These are phyloP conservation scores for Dinothrombium tinctorium DNA, from an alignment of 1,140 invertebrate species.

Conservation along the genomic window DNA sequence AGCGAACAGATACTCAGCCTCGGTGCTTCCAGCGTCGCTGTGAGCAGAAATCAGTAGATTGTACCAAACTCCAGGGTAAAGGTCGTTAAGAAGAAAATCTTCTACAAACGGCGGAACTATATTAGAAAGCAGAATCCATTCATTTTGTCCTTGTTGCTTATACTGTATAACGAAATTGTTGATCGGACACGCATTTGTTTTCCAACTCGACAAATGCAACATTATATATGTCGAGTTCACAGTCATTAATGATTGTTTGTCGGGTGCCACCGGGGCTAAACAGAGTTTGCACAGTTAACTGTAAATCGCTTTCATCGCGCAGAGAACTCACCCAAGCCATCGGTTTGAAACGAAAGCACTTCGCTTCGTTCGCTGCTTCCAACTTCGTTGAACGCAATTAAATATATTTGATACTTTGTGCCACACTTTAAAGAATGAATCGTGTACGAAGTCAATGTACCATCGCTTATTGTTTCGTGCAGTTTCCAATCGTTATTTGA, in stretches of 20 bases:
- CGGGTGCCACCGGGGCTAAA: slow-evolving; percentile 16
- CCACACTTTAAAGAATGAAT: slow-evolving; percentile 31
- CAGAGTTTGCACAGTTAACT: background rate
- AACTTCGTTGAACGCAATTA: slow-evolving; percentile 64
- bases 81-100: slow-evolving; percentile 27
- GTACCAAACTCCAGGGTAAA: slow-evolving; percentile 48
- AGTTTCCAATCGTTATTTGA: background rate
- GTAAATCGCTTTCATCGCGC: background rate
- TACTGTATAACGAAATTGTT: slow-evolving; percentile 16
- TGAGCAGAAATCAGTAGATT: slow-evolving; percentile 15
- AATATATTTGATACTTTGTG: slow-evolving; percentile 58
- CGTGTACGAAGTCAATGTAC: background rate
- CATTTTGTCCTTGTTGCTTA: slow-evolving; percentile 14
- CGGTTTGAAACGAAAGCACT: slow-evolving; percentile 14
- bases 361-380: slow-evolving; percentile 54
- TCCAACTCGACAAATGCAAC: slow-evolving; percentile 27
- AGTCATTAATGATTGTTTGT: slow-evolving; percentile 14
- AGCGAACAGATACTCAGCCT: slow-evolving; percentile 54
- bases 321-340: slow-evolving; percentile 15
- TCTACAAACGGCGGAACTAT: slow-evolving; percentile 2
- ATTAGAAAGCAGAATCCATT: slow-evolving; percentile 17
- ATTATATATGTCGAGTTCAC: slow-evolving; percentile 23
- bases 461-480: background rate
- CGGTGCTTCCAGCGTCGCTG: slow-evolving; percentile 30
- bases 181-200: slow-evolving; percentile 26